phyloP scores from a whole-genome alignment of 2,888 invertebrate genomes.

The Oligia strigilis region DNA sequence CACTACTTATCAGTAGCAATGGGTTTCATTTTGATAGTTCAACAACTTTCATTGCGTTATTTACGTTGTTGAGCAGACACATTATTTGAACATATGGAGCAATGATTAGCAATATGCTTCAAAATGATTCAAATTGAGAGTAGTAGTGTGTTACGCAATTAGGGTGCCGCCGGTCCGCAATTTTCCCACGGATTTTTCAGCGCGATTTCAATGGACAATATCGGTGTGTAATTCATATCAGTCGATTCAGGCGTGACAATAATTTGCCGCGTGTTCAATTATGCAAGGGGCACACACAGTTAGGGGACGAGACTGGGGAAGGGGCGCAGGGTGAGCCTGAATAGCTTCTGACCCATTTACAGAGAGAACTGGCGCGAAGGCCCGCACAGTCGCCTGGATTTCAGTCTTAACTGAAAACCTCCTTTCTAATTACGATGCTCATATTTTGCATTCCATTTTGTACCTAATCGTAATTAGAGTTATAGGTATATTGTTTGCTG shows the following conservation, averaged over 20 bases:
- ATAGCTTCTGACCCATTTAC: conserved; percentile 90
- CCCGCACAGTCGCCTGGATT: conserved; percentile 76
- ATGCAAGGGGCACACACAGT: conserved; percentile 86
- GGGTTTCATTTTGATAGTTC: too few relatives aligned
- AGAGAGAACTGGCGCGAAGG: conserved; percentile 81
- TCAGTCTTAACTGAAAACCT: conserved; percentile 64
- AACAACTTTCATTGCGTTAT: too few relatives aligned
- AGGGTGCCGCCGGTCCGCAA: background rate
- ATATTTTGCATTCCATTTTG: conserved; percentile 64
- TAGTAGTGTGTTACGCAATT: too few relatives aligned
- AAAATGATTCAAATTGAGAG: too few relatives aligned
- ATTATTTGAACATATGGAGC: too few relatives aligned
- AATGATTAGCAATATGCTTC: too few relatives aligned
- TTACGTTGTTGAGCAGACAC: too few relatives aligned
- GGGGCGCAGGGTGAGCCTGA: conserved; percentile 75
- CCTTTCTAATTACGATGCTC: conserved; percentile 68
- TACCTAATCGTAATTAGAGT: background rate
- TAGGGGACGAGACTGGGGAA: conserved; percentile 73
- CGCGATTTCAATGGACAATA: conserved; percentile 70
- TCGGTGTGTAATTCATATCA: conserved; percentile 72
- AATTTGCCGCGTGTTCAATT: conserved; percentile 89
- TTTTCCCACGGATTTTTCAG: conserved; percentile 30
- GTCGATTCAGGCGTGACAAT: conserved; percentile 84
- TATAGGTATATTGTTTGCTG: background rate
- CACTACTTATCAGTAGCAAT: too few relatives aligned